Evolutionary conservation across 2,113 vertebrate species (phyloP).

Genomic region (Callaeas wilsoni): DNA sequence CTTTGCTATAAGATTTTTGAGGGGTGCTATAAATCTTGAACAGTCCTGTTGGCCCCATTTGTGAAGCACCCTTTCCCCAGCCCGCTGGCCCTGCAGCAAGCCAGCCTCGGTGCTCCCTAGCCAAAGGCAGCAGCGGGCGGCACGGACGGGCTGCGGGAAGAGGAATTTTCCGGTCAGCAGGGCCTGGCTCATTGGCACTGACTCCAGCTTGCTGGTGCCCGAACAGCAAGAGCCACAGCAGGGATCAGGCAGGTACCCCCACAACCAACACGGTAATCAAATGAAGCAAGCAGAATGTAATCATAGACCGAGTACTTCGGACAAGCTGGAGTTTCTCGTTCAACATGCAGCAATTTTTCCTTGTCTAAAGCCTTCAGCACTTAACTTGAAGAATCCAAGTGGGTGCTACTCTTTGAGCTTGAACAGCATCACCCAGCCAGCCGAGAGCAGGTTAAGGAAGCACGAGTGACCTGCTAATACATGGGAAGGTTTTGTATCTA

Average conservation of each 20-base stretch:
- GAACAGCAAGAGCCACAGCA: rapidly evolving
- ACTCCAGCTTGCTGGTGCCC: not conserved
- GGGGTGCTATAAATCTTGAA: not conserved
- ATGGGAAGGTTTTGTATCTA: not conserved
- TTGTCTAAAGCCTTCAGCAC: not conserved
- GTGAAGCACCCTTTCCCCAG: not conserved
- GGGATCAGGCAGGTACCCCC: not conserved
- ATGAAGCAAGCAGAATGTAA: rapidly evolving
- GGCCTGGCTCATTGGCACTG: not conserved
- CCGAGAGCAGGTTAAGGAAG: not conserved
- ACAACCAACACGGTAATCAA: rapidly evolving
- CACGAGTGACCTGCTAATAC: not conserved
- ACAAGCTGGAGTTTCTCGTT: not conserved
- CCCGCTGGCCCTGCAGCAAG: rapidly evolving
- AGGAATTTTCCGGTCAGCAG: not conserved
- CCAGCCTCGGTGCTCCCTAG: not conserved
- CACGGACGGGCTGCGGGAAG: rapidly evolving
- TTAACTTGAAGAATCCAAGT: not conserved
- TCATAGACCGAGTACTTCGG: rapidly evolving
- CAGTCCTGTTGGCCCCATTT: not conserved
- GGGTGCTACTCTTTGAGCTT: not conserved
- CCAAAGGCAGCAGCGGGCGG: not conserved
- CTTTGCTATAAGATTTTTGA: not conserved
- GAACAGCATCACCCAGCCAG: not conserved
- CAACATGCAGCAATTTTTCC: not conserved